phyloP scores from a whole-genome alignment of 2,888 invertebrate genomes.

The Pyrrhia umbra region DNA sequence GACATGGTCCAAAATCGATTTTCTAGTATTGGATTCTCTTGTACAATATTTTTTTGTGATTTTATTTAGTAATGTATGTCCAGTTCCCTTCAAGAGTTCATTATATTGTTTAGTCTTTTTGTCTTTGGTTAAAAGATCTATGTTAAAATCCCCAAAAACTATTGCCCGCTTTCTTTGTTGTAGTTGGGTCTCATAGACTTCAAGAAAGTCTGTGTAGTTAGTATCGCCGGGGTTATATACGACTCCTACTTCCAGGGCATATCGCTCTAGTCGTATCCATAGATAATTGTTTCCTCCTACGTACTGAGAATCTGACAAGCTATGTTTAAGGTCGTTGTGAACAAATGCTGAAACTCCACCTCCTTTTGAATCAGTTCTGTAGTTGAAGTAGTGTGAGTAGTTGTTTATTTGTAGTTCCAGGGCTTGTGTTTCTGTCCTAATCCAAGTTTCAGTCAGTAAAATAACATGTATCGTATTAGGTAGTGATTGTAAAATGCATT shows the following conservation, averaged over 20 bases:
- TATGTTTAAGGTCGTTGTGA: conserved; percentile 15
- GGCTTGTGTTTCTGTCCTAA: conserved; percentile 14
- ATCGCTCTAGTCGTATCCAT: conserved; percentile 15
- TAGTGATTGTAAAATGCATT: conserved; percentile 14
- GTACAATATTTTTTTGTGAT: too few species aligned
- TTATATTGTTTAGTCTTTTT: too few species aligned
- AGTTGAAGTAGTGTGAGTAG: conserved; percentile 13
- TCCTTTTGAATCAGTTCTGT: conserved; percentile 9
- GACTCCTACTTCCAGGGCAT: conserved; percentile 10
- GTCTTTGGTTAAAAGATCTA: too few species aligned
- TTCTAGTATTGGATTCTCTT: too few species aligned
- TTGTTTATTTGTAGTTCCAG: conserved; percentile 9
- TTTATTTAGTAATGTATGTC: too few species aligned
- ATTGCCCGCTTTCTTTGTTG: too few species aligned
- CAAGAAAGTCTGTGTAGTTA: conserved; percentile 12
- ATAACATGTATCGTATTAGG: conserved; percentile 6
- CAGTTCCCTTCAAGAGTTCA: too few species aligned
- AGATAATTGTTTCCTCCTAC: conserved; percentile 16
- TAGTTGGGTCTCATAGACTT: too few species aligned
- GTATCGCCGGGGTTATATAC: conserved; percentile 18
- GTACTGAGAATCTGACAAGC: conserved; percentile 6
- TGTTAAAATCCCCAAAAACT: too few species aligned
- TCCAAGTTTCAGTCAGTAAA: conserved; percentile 21
- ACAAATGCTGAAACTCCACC: conserved; percentile 17
- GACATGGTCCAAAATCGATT: too few species aligned